A percentile compares a stretch with the other conserved stretches of the same genome.
Conservation (phyloP, 2,113 vertebrate genomes). For the Petromus typicus region DNA sequence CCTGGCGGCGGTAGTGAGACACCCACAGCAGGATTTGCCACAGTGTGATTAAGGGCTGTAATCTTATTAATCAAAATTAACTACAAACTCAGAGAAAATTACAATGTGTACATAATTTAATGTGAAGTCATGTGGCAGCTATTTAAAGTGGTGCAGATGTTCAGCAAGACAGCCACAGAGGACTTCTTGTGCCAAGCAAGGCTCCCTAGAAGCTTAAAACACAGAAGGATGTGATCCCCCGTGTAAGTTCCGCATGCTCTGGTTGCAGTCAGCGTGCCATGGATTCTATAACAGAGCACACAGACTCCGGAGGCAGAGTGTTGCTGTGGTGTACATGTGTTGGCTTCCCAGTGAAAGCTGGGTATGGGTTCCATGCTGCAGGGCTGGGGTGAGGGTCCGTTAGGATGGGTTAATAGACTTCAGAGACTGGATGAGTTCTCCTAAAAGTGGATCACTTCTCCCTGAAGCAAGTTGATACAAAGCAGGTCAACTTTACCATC, state of each 20-base stretch:
- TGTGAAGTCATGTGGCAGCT: not conserved
- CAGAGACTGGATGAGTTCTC: not conserved
- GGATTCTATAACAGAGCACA: not conserved
- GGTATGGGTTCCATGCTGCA: too few relatives aligned
- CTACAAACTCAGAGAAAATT: conserved; percentile 27
- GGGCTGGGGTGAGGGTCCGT: not conserved
- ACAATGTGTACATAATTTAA: not conserved
- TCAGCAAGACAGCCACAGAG: not conserved
- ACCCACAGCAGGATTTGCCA: not conserved
- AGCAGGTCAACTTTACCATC: not conserved
- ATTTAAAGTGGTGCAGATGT: not conserved
- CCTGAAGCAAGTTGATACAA: not conserved
- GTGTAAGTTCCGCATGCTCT: not conserved
- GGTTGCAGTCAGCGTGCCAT: not conserved
- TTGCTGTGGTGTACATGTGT: not conserved
- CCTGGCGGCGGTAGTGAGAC: not conserved
- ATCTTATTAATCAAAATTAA: conserved; percentile 54
- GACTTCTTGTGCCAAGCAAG: not conserved
- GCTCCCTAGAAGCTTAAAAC: not conserved
- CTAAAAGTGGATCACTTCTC: not conserved
- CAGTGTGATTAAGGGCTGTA: not conserved
- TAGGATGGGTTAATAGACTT: not conserved
- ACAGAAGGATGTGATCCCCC: not conserved
- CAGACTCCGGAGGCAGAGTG: not conserved
- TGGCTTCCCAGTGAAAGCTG: not conserved